These are phyloP conservation scores for Zaprionus lachaisei DNA, from an alignment of 1,140 invertebrate genomes.

Conservation along the genomic window DNA sequence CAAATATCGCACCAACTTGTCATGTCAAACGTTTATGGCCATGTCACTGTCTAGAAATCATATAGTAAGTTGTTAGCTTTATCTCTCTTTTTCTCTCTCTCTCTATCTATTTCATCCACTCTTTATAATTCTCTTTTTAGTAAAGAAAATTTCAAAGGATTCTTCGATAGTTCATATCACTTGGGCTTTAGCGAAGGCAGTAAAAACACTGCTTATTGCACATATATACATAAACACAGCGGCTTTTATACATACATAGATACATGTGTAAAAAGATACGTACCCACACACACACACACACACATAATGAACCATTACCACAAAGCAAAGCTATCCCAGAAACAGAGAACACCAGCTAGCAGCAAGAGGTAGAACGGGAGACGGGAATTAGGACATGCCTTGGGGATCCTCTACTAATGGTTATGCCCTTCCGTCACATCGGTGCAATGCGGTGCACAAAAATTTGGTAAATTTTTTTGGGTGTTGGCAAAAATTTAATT, in stretches of 20 bases:
- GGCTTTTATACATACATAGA: slow-evolving; percentile 14
- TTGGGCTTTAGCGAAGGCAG: slow-evolving; percentile 62
- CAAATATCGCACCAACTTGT: slow-evolving; percentile 81
- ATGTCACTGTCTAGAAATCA: slow-evolving; percentile 58
- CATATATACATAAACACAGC: slow-evolving; percentile 25
- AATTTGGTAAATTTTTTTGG: slow-evolving; percentile 76
- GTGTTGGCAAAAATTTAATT: slow-evolving; percentile 82
- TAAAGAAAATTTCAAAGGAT: slow-evolving; percentile 72
- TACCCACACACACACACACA: slow-evolving; percentile 6
- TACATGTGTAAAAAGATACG: neutral
- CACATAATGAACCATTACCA: slow-evolving; percentile 72
- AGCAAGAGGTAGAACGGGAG: too few species aligned
- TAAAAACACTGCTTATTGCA: slow-evolving; percentile 78
- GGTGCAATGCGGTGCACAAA: slow-evolving; percentile 79
- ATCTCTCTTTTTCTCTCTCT: neutral
- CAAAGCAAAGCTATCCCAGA: slow-evolving; percentile 68
- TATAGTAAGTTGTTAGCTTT: slow-evolving; percentile 30
- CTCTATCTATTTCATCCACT: neutral
- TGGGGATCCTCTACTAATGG: slow-evolving; percentile 57
- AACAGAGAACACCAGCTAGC: neutral
- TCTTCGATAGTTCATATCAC: slow-evolving; percentile 73
- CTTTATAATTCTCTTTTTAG: neutral
- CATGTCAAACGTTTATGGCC: slow-evolving; percentile 78
- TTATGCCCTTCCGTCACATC: slow-evolving; percentile 75
- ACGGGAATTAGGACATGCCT: neutral